Conservation (phyloP, 2,113 vertebrate genomes). For the Aegithalos caudatus region DNA sequence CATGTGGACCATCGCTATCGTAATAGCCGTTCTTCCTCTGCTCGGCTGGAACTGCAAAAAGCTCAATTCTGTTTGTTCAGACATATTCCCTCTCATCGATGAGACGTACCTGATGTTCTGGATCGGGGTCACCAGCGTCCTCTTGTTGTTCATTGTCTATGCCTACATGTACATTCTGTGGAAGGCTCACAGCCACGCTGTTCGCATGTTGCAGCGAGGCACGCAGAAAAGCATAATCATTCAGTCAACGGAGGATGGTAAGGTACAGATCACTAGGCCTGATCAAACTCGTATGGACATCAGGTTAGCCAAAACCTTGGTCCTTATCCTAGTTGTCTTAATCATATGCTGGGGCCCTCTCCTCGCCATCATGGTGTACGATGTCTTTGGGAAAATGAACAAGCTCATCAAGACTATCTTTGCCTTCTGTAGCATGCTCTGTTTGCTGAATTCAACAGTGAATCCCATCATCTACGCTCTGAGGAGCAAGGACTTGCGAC, state of each 20-base stretch:
- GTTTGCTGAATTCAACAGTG: constrained; percentile 96
- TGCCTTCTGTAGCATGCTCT: constrained; percentile 98
- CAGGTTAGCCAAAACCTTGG: constrained; percentile 95
- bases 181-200: constrained; percentile 96
- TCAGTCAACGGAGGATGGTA: constrained; percentile 91
- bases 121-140: constrained; percentile 92
- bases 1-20: constrained; percentile 97
- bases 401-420: constrained; percentile 96
- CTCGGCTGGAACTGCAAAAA: constrained; percentile 99
- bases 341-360: constrained; percentile 98
- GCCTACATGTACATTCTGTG: constrained; percentile 99
- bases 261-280: constrained; percentile 90
- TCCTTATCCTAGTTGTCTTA: constrained; percentile 95
- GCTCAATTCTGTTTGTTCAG: constrained; percentile 92
- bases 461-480: constrained; percentile 98
- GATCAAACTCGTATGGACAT: constrained; percentile 99
- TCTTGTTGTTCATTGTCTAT: constrained; percentile 96
- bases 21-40: constrained; percentile 94
- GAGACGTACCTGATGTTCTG: constrained; percentile 98
- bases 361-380: constrained; percentile 98
- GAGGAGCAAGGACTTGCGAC: constrained; percentile 95
- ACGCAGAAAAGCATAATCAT: constrained; percentile 97
- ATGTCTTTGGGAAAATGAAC: constrained; percentile 98
- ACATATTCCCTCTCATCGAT: constrained; percentile 97
- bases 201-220: constrained; percentile 93